These are phyloP conservation scores for Octopus sinensis DNA, from an alignment of 1,140 invertebrate genomes.

Conservation along the genomic window DNA sequence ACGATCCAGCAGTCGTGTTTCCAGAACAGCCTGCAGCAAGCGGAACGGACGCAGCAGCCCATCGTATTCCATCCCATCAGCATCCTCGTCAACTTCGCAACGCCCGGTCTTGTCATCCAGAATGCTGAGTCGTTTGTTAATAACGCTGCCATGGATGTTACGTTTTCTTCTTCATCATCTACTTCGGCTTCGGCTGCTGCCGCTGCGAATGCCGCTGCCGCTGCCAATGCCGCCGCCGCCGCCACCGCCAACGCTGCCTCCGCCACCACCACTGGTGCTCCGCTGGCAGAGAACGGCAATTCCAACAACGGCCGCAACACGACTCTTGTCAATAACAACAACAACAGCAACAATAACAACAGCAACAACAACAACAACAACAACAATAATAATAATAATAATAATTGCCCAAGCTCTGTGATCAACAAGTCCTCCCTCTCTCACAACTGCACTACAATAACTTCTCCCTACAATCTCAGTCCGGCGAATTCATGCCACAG, in stretches of 20 bases:
- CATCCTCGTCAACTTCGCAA: slow-evolving; percentile 48
- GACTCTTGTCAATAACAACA: background rate
- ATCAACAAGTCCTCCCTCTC: slow-evolving; percentile 14
- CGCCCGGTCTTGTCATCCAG: slow-evolving; percentile 38
- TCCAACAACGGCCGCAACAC: background rate
- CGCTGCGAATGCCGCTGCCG: background rate
- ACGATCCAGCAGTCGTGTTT: slow-evolving; percentile 78
- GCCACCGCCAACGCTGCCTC: background rate
- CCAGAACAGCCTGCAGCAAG: slow-evolving; percentile 65
- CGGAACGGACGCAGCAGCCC: slow-evolving; percentile 56
- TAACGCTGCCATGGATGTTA: background rate
- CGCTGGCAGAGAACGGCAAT: background rate
- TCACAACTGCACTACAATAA: slow-evolving; percentile 17
- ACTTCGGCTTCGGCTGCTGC: background rate
- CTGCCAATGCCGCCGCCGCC: background rate
- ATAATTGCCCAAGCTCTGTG: background rate
- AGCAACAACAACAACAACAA: background rate
- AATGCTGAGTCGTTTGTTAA: slow-evolving; percentile 6
- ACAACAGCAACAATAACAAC: background rate
- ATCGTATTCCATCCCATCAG: slow-evolving; percentile 78
- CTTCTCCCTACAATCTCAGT: background rate
- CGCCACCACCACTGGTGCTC: background rate
- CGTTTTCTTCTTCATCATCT: background rate
- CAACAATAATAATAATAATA: slow-evolving; percentile 3
- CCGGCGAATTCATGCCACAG: background rate